A percentile compares a stretch with the other conserved stretches of the same genome.
These are phyloP conservation scores for Cosmia trapezina DNA, from an alignment of 2,888 invertebrate genomes.

Conservation along the genomic window DNA sequence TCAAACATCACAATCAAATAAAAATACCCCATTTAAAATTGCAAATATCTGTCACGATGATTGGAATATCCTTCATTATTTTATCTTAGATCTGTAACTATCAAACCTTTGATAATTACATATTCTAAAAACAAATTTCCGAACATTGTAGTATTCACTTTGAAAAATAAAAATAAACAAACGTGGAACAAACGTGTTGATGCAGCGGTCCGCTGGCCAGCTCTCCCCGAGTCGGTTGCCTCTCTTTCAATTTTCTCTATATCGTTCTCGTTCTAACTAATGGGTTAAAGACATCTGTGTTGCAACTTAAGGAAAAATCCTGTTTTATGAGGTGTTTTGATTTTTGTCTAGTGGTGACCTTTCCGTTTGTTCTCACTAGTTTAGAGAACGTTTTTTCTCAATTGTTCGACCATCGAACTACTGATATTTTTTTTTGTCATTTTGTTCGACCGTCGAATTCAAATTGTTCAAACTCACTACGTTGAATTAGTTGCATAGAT, in stretches of 20 bases:
- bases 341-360: constrained; percentile 3
- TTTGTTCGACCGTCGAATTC: no score
- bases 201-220: constrained; percentile 86
- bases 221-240: constrained; percentile 72
- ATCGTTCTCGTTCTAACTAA: constrained; percentile 74
- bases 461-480: no score
- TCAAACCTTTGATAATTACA: background rate
- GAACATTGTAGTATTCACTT: background rate
- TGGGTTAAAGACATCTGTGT: constrained; percentile 71
- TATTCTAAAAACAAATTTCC: background rate
- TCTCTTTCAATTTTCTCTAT: constrained; percentile 72
- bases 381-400: no score
- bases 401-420: no score
- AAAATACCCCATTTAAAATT: background rate
- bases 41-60: background rate
- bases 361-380: no score
- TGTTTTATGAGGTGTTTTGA: constrained; percentile 25
- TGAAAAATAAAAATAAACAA: constrained; percentile 50
- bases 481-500: no score
- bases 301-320: constrained; percentile 65
- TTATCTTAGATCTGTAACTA: background rate
- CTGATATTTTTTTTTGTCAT: no score
- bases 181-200: constrained; percentile 66
- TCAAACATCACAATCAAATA: background rate
- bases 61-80: background rate